Base-by-base conservation (phyloP, 1,140 invertebrate species). In the Caenorhabditis elegans region DNA sequence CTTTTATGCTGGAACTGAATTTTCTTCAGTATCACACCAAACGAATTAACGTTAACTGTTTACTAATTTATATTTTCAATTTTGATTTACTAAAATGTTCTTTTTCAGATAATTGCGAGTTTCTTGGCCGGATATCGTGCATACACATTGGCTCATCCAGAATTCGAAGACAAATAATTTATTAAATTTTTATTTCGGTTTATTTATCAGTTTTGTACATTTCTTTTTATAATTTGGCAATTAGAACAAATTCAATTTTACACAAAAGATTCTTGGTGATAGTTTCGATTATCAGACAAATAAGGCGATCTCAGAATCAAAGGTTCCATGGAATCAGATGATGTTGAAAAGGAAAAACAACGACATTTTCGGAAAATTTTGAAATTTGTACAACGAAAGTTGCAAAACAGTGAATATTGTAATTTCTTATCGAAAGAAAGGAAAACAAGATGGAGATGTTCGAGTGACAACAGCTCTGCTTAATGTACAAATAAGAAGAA, bases 101-200 rank as follows among this genome's bases (percentile, higher is more conserved):
- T 28, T 19, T 76, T 80, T 47, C 75, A 80, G 80, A 78, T 82
- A 19, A 53, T 82, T 43, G 80, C 80, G 8, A 76, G 80, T 60
- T 82, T 82, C 46, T 46, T 82, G 46, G 80, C 80, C 24, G 80
- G 80, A 13, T 82, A 79, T 17, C 51, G 78, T 65, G 78, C 78
- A 0, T 79, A 79, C 49, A 60, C 36, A 28, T 22, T 79, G 1
- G 60, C 60, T 24, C 60, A 70, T 70, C 60, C 60, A 13, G 60
- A 70, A 8, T 70, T 70, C 34, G 26, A 70, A 10, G 60, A 70
- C 19, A 70, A 70, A 70, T 70, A 24, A 70, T 70, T 19, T 39
- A 22, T 22, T 70, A n/a, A 70, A 39, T 70, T n/a, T 31, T 60
- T 8, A 3, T 34, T 70, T 70, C 22, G 22, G 60, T 70, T 31